Conservation (phyloP, 1,140 invertebrate species). For the Polypedilum vanderplanki region DNA sequence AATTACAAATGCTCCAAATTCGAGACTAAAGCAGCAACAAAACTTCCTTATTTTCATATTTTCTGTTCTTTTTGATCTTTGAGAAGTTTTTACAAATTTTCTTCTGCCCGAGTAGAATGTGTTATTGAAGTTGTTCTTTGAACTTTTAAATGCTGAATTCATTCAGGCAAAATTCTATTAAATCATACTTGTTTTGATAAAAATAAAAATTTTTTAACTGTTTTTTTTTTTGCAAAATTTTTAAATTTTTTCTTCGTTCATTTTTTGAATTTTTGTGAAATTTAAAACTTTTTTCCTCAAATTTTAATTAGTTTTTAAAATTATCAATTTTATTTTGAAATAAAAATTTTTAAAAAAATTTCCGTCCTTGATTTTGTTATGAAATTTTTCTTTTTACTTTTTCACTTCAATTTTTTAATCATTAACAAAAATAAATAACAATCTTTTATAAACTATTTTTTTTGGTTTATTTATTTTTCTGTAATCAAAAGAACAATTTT, state of each 20-base stretch:
- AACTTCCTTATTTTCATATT: not conserved
- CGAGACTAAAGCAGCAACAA: not conserved
- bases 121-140: not conserved
- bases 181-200: not conserved
- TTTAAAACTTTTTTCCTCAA: too few species aligned
- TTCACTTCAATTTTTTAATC: too few species aligned
- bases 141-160: not conserved
- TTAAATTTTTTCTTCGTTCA: not conserved
- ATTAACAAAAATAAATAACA: too few species aligned
- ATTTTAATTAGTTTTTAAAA: too few species aligned
- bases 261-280: too few species aligned
- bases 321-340: too few species aligned
- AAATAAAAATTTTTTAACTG: not conserved
- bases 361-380: too few species aligned
- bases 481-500: too few species aligned
- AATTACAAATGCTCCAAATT: slow-evolving; percentile 1
- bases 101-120: not conserved
- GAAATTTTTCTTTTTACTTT: too few species aligned
- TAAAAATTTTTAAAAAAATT: too few species aligned
- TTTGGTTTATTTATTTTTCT: too few species aligned
- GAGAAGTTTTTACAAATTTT: not conserved
- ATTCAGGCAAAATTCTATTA: not conserved
- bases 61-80: not conserved
- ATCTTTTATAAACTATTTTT: too few species aligned
- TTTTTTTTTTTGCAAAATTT: not conserved